Evolutionary conservation across 2,888 invertebrate species (phyloP).

Genomic region (Eupithecia subfuscata): DNA sequence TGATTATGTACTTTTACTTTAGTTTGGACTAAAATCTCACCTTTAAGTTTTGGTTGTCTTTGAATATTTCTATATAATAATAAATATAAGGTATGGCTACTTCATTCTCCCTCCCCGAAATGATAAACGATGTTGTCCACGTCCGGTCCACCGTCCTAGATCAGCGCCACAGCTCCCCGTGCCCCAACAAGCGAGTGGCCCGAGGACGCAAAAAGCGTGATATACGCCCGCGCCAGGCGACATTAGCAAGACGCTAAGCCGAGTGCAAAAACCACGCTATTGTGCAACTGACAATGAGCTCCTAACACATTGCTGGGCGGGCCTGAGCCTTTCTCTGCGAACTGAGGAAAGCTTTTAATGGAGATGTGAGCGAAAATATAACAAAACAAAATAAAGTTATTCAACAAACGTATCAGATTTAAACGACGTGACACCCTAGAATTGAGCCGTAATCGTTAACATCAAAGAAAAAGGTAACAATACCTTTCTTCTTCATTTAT

Average conservation of each 20-base stretch:
- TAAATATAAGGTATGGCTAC: not conserved
- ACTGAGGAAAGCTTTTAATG: conserved; percentile 28
- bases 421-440: not conserved
- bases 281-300: conserved; percentile 42
- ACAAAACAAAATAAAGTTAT: conserved; percentile 15
- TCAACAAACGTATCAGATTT: conserved; percentile 11
- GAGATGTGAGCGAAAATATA: conserved; percentile 17
- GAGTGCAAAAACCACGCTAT: conserved; percentile 39
- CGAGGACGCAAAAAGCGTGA: conserved; percentile 30
- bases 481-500: not conserved
- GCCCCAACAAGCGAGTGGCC: conserved; percentile 1
- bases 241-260: conserved; percentile 40
- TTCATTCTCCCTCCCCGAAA: not conserved
- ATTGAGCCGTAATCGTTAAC: not conserved
- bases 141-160: conserved; percentile 1
- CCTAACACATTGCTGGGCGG: conserved; percentile 36
- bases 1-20: not conserved
- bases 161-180: not conserved
- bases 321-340: conserved; percentile 14
- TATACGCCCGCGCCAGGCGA: conserved; percentile 23
- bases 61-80: not conserved
- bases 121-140: conserved; percentile 11
- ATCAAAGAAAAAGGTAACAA: not conserved
- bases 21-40: not conserved
- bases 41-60: not conserved